A percentile compares a stretch with the other conserved stretches of the same genome.
Conservation (phyloP, 1,140 invertebrate species). For the Limonius californicus region DNA sequence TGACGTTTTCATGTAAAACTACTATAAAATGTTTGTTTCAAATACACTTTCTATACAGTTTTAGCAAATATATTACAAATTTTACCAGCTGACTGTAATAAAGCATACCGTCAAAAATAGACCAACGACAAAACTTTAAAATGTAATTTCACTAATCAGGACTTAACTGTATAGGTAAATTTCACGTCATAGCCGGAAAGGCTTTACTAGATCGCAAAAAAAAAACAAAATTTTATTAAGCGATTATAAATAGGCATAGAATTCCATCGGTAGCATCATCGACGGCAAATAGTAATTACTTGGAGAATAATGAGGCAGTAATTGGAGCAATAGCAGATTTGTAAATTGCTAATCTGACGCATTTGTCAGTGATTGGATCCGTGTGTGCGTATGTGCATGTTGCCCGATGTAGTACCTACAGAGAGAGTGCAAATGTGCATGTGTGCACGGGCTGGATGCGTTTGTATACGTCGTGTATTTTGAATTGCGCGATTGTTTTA, state of each 20-base stretch:
- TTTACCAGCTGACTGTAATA: too few species aligned
- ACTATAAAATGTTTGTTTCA: too few species aligned
- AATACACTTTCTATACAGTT: too few species aligned
- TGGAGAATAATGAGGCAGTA: slow-evolving; percentile 47
- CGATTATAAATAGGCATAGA: background rate
- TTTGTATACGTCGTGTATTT: slow-evolving; percentile 2
- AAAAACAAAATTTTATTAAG: too few species aligned
- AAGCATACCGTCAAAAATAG: too few species aligned
- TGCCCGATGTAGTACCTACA: background rate
- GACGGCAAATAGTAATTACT: slow-evolving; percentile 41
- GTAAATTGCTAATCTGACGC: slow-evolving; percentile 48
- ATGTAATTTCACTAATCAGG: too few species aligned
- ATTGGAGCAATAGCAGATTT: slow-evolving; percentile 48
- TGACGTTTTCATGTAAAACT: too few species aligned
- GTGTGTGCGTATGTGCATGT: background rate
- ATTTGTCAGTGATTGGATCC: slow-evolving; percentile 45
- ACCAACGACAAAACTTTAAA: too few species aligned
- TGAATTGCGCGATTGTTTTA: slow-evolving; percentile 7
- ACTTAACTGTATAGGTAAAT: background rate
- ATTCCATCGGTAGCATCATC: slow-evolving; percentile 27
- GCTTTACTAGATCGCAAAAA: background rate
- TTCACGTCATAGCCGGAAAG: background rate
- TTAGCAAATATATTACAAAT: too few species aligned
- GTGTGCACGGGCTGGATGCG: background rate
- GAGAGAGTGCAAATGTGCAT: background rate